These are phyloP conservation scores for Melanostoma scalare DNA, from an alignment of 2,888 invertebrate species.

Conservation along the genomic window DNA sequence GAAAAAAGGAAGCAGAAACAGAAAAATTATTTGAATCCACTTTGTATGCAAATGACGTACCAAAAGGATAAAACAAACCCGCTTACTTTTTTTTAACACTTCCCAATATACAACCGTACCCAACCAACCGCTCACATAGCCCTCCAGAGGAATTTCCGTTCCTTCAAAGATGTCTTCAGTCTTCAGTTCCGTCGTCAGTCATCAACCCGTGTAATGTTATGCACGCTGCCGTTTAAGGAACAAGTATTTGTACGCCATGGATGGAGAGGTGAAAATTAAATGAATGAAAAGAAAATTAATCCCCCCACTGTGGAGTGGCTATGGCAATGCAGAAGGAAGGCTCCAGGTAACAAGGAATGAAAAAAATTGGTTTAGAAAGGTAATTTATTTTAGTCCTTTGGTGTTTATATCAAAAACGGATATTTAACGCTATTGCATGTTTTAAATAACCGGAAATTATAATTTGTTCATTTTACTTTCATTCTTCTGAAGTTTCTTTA, in stretches of 20 bases:
- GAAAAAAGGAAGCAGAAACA: conserved; percentile 29
- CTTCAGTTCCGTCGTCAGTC: conserved; percentile 45
- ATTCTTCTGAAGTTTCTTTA: conserved; percentile 17
- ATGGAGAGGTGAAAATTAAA: conserved; percentile 69
- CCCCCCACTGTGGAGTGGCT: conserved; percentile 17
- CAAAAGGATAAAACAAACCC: conserved; percentile 69
- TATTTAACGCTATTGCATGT: conserved; percentile 69
- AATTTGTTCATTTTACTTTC: conserved; percentile 59
- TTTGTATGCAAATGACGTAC: conserved; percentile 73
- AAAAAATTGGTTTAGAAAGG: conserved; percentile 60
- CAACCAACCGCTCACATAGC: conserved; percentile 10
- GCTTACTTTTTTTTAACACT: conserved; percentile 42
- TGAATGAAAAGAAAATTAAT: conserved; percentile 70
- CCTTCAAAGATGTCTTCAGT: conserved; percentile 66
- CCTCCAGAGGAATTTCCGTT: conserved; percentile 51
- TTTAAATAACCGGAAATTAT: conserved; percentile 71
- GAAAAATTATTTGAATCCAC: conserved; percentile 71
- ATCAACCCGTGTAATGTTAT: conserved; percentile 66
- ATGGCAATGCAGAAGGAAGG: conserved; percentile 17
- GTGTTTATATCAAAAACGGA: conserved; percentile 51
- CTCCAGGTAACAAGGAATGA: conserved; percentile 31
- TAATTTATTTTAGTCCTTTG: conserved; percentile 65
- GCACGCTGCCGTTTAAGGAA: conserved; percentile 62
- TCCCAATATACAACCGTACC: conserved; percentile 16
- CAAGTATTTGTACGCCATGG: conserved; percentile 42